Evolutionary conservation across 2,888 invertebrate species (phyloP).

Genomic region (Nomada fabriciana): DNA sequence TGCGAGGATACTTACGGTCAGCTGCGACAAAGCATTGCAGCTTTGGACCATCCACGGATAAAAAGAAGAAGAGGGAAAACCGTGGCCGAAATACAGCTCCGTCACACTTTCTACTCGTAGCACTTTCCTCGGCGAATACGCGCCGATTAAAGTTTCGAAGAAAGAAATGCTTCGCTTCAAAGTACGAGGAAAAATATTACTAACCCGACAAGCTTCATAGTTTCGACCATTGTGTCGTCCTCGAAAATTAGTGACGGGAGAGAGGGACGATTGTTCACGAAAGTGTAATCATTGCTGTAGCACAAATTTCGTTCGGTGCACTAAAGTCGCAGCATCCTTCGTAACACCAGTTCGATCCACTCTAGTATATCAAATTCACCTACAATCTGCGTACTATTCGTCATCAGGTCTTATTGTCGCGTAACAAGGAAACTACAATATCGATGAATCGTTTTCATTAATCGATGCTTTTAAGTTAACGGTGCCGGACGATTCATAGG

Average conservation of each 20-base stretch:
- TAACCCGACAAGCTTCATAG: conserved; percentile 71
- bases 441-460: too few species aligned
- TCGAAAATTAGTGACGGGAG: conserved; percentile 34
- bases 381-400: neutral
- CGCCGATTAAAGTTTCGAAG: neutral
- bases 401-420: neutral
- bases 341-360: conserved; percentile 48
- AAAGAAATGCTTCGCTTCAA: neutral
- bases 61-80: neutral
- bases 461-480: too few species aligned
- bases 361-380: too few species aligned
- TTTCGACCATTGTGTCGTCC: conserved; percentile 51
- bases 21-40: too few species aligned
- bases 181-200: conserved; percentile 43
- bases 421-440: neutral
- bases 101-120: conserved; percentile 70
- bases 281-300: conserved; percentile 35
- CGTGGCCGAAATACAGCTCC: conserved; percentile 1
- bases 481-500: too few species aligned
- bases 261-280: neutral
- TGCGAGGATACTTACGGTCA: too few species aligned
- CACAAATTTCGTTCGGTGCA: conserved; percentile 66
- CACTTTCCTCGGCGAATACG: conserved; percentile 47
- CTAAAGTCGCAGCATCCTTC: conserved; percentile 62
- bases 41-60: too few species aligned